Base-by-base conservation (phyloP, 2,888 invertebrate genomes). In the Chalcis sispes region DNA sequence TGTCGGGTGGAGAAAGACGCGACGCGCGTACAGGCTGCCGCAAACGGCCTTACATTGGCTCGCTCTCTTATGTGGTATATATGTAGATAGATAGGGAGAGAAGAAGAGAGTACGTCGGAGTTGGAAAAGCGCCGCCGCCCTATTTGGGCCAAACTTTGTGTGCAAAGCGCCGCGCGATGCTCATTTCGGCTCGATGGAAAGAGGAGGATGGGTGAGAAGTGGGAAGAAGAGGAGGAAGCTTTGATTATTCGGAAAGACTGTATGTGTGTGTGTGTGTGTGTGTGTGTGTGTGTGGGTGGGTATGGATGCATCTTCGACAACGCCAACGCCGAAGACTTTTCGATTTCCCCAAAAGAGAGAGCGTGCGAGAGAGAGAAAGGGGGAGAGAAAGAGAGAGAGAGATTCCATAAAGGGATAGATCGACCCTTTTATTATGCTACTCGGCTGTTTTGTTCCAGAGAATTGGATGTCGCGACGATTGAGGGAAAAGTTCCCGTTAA, bases 31-130 rank as follows among this genome's bases (percentile, higher is more conserved):
- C 75, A 79, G n/a, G n/a, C n/a, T n/a, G n/a, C n/a, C n/a, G n/a
- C n/a, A n/a, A n/a, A n/a, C n/a, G n/a, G n/a, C n/a, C n/a, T n/a
- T n/a, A n/a, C n/a, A n/a, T n/a, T n/a, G n/a, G n/a, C 77, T 78
- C 75, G 40, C 18, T 8, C 7, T 36, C 8, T 15, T 36, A 81
- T 79, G 81, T 77, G 80, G 79, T 80, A 74, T 76, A 77, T 79
- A 76, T 78, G 79, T 75, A 80, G 52, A 29, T 2, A 56, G 13
- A 56, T 18, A 56, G 56, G 20, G 77, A 10, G 79, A 76, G 23
- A 32, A 23, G n/a, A 52, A 52, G n/a, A 15, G 56, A 27, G 15
- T 36, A 52, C 59, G 64, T 18, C 20, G 8, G 36, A 73, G 46
- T 50, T 66, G 52, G 29, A 62, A 58, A 61, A 15, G 25, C 56